Evolutionary conservation across 2,797 vertebrate species (phyloP).

Genomic region (Sciaenops ocellatus): DNA sequence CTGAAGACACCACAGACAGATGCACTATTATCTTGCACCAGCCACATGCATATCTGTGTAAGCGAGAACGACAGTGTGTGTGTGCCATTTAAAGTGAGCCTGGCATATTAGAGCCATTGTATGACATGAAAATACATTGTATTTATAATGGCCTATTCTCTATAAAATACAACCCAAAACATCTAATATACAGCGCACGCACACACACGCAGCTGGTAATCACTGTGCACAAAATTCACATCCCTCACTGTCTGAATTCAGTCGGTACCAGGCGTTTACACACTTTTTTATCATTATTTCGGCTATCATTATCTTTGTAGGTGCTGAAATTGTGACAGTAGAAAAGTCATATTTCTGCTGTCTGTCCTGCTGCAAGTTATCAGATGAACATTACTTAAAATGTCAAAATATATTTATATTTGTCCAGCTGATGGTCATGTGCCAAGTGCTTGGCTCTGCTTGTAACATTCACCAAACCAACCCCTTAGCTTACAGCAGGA

Average conservation of each 20-base stretch:
- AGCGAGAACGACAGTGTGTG: slow-evolving; percentile 36
- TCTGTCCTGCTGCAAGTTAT: slow-evolving; percentile 8
- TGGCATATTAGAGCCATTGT: slow-evolving; percentile 39
- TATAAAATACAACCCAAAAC: slow-evolving; percentile 34
- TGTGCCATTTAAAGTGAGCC: slow-evolving; percentile 18
- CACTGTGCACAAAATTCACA: slow-evolving; percentile 50
- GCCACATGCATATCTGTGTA: slow-evolving; percentile 31
- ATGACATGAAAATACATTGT: slow-evolving; percentile 45
- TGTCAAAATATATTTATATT: slow-evolving; percentile 25
- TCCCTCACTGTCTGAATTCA: slow-evolving; percentile 57
- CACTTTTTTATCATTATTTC: slow-evolving; percentile 21
- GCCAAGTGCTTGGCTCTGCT: slow-evolving; percentile 21
- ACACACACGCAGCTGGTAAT: slow-evolving; percentile 41
- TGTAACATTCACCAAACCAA: slow-evolving; percentile 10
- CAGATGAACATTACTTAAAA: slow-evolving; percentile 15
- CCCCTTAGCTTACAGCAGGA: slow-evolving; percentile 34
- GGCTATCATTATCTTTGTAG: slow-evolving; percentile 1
- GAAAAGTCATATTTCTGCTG: slow-evolving; percentile 19
- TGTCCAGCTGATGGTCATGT: slow-evolving; percentile 11
- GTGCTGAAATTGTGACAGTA: slow-evolving; percentile 20
- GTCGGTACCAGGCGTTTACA: slow-evolving; percentile 56
- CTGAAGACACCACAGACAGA: slow-evolving; percentile 54
- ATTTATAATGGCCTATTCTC: slow-evolving; percentile 43
- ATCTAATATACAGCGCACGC: slow-evolving; percentile 21
- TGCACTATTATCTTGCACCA: slow-evolving; percentile 50